Evolutionary conservation across 53 echinoderm and acorn worm genomes (phyloP).

Genomic region (Antedon mediterranea): DNA sequence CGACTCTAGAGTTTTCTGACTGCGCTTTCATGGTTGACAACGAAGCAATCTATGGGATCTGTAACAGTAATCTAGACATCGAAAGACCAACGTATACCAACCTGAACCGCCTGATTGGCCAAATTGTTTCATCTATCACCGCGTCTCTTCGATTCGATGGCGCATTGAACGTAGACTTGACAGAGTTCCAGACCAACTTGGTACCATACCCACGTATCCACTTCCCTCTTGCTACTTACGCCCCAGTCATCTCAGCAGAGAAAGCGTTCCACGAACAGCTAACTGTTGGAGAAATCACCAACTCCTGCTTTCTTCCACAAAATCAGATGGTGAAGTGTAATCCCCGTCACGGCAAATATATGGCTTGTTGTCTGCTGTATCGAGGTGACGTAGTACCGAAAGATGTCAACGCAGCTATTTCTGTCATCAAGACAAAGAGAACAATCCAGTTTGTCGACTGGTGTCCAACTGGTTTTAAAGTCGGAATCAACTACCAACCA

Average conservation of each 20-base stretch:
- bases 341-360: background rate
- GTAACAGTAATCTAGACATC: background rate
- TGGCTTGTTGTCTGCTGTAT: conserved; percentile 43
- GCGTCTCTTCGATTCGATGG: conserved; percentile 8
- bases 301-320: too few species aligned
- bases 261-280: too few species aligned
- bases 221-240: too few species aligned
- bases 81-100: conserved; percentile 5
- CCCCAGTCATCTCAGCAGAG: too few species aligned
- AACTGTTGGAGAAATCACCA: too few species aligned
- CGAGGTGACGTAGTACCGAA: background rate
- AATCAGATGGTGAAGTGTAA: background rate
- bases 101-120: conserved; percentile 5
- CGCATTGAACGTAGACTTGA: conserved; percentile 4
- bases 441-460: conserved; percentile 14
- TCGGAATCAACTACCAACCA: conserved; percentile 21
- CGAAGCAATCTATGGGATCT: conserved; percentile 3
- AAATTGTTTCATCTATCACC: conserved; percentile 6
- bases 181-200: too few species aligned
- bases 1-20: conserved; percentile 5
- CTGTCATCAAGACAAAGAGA: conserved; percentile 2
- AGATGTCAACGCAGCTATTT: conserved; percentile 1
- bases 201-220: too few species aligned
- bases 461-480: conserved; percentile 16
- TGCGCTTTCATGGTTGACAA: conserved; percentile 10